phyloP scores from a whole-genome alignment of 2,113 vertebrate genomes.

The human region DNA sequence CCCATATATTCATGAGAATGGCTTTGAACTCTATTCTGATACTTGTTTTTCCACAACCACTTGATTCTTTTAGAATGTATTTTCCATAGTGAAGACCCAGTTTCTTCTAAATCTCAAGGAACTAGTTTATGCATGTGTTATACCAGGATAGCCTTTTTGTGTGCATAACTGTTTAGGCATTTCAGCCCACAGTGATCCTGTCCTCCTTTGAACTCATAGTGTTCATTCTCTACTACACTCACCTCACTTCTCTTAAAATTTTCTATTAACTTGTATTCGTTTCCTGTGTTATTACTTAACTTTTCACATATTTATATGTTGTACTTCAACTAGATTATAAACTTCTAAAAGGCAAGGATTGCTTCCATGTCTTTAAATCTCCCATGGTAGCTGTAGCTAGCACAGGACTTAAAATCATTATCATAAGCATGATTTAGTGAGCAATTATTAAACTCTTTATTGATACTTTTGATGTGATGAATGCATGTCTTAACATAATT shows the following conservation, averaged over 20 bases:
- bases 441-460: not conserved
- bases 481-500: not conserved
- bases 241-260: not conserved
- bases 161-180: not conserved
- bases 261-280: not conserved
- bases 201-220: not conserved
- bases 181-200: not conserved
- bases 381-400: not conserved
- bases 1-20: not conserved
- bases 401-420: not conserved
- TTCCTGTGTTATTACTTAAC: not conserved
- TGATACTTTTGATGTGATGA: not conserved
- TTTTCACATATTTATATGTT: not conserved
- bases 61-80: not conserved
- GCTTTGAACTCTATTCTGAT: constrained; percentile 4
- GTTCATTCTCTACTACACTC: not conserved
- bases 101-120: not conserved
- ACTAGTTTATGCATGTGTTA: not conserved
- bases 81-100: not conserved
- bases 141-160: not conserved
- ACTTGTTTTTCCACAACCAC: not conserved
- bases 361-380: not conserved
- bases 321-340: not conserved
- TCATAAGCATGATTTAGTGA: not conserved
- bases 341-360: not conserved